Conservation (phyloP, 1,140 invertebrate genomes). For the Pseudomyrmex gracilis region DNA sequence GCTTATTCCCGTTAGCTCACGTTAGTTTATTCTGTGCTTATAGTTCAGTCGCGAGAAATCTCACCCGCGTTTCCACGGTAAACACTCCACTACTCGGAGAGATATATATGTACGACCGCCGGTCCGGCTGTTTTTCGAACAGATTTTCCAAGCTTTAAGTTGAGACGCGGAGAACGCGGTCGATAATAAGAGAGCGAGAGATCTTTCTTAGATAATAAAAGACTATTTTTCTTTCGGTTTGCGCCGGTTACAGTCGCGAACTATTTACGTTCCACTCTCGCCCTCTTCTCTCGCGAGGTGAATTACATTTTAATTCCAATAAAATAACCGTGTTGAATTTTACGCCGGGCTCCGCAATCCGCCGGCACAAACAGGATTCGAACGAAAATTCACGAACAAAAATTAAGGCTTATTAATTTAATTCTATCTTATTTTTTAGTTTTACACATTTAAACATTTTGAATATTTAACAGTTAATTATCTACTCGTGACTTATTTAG, state of each 20-base stretch:
- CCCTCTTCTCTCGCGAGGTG: background rate
- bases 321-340: constrained; percentile 11
- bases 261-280: constrained; percentile 4
- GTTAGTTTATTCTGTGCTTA: background rate
- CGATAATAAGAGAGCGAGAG: background rate
- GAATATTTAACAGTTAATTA: too few relatives aligned
- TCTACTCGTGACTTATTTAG: too few relatives aligned
- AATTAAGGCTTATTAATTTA: background rate
- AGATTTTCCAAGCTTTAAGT: background rate
- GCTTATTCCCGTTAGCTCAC: background rate
- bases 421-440: too few relatives aligned
- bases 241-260: background rate
- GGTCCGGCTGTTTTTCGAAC: constrained; percentile 1
- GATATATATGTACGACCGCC: background rate
- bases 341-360: constrained; percentile 6
- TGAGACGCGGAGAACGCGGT: background rate
- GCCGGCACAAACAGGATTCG: background rate
- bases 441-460: too few relatives aligned
- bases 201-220: background rate
- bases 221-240: constrained; percentile 3
- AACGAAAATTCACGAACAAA: background rate
- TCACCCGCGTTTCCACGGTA: constrained; percentile 11
- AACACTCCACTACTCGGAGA: constrained; percentile 23
- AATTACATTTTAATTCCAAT: constrained; percentile 13
- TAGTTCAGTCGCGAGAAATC: background rate